These are phyloP conservation scores for Encarsia formosa DNA, from an alignment of 2,888 invertebrate species.

Conservation along the genomic window DNA sequence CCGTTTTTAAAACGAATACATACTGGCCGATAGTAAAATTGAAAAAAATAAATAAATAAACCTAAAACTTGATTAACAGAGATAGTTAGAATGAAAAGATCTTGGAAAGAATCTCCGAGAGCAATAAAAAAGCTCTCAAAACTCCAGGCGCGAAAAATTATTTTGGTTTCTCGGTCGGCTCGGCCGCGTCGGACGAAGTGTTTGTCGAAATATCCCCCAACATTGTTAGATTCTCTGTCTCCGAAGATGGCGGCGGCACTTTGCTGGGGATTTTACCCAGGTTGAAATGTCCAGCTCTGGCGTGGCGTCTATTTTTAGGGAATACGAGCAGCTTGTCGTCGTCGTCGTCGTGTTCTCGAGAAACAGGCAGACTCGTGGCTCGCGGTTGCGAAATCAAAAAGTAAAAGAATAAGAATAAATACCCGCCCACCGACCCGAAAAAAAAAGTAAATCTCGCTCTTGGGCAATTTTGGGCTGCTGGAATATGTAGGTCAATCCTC, in stretches of 20 bases:
- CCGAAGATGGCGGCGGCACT: conserved; percentile 21
- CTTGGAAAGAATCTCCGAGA: too few species aligned
- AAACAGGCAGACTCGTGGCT: conserved; percentile 37
- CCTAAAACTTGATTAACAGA: too few species aligned
- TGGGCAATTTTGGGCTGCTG: too few species aligned
- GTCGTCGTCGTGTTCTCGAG: conserved; percentile 34
- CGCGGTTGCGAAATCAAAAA: too few species aligned
- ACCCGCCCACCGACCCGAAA: neutral
- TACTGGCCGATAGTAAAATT: too few species aligned
- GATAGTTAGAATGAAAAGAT: too few species aligned
- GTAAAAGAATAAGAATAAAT: too few species aligned
- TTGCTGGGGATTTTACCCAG: conserved; percentile 25
- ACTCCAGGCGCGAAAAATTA: conserved; percentile 28
- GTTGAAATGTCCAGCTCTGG: conserved; percentile 49
- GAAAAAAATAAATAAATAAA: too few species aligned
- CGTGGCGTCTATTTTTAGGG: conserved; percentile 46
- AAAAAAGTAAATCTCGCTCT: too few species aligned
- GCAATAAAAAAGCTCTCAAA: too few species aligned
- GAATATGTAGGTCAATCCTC: too few species aligned
- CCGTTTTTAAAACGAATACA: too few species aligned
- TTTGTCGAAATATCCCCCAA: conserved; percentile 18
- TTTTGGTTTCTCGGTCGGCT: conserved; percentile 30
- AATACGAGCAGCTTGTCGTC: neutral
- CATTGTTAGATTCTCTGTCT: neutral
- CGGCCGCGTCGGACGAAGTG: neutral